Evolutionary conservation across 2,113 vertebrate species (phyloP), one percentile per base, ranked within the genome.

Genomic region (Alligator sinensis): DNA sequence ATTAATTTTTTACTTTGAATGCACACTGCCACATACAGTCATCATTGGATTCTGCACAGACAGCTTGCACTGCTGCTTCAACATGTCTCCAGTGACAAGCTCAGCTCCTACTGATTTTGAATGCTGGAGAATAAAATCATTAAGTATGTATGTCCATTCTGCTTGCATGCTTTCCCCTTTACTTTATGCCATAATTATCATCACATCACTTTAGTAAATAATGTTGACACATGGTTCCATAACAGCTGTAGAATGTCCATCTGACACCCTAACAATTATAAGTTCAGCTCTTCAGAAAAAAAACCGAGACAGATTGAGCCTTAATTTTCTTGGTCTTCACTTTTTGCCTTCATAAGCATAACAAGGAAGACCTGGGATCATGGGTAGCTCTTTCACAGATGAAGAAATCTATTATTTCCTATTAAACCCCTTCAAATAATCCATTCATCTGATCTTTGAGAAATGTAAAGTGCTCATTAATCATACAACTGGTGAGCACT

Each of bases 221-320:
- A 95, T 89, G 93, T 96, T 97, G 96, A 97, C 95, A 93, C 86
- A 60, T 34, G 78, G 72, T 58, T 97, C 82, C 63, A 2, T 93
- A 96, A 95, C 94, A 97, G 97, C 93, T 96, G 94, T 61, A 92
- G 94, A 85, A 90, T 87, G 94, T 95, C 96, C 85, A 17, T 6
- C 58, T 17, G 84, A 94, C 94, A 85, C 85, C 87, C 83, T 92
- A 47, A 0, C 63, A 5, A 34, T 85, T 90, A 75, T 66, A 89
- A 88, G 88, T 86, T 92, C 74, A 16, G 90, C 81, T 96, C 87
- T 60, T 76, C 28, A 5, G 61, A 83, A 91, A 62, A 11, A 66
- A 77, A 80, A 34, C 18, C 47, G 7, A 70, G 61, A 84, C 82
- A 89, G 91, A 14, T 30, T 18, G 63, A 88, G 61, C 82, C 70